phyloP scores from a whole-genome alignment of 2,113 vertebrate species.

The Pedetes capensis region DNA sequence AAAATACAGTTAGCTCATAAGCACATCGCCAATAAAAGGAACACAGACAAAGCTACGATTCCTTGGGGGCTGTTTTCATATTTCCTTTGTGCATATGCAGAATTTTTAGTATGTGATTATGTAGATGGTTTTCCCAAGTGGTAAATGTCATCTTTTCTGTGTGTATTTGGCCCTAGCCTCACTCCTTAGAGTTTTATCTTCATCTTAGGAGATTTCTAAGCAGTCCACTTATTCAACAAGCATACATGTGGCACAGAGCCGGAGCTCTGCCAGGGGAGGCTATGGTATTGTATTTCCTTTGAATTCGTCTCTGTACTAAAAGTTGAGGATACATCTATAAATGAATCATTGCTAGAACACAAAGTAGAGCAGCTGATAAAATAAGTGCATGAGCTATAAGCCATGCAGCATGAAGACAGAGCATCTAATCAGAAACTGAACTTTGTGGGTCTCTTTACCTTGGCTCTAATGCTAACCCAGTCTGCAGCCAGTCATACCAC shows the following conservation, averaged over 20 bases:
- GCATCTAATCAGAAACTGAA: slow-evolving; percentile 1
- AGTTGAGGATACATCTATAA: not conserved
- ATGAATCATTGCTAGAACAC: not conserved
- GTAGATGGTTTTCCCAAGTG: not conserved
- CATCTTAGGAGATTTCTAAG: not conserved
- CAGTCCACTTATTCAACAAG: not conserved
- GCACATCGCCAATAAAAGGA: not conserved
- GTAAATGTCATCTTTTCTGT: not conserved
- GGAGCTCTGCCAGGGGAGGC: too few species aligned
- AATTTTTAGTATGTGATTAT: not conserved
- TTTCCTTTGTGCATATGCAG: not conserved
- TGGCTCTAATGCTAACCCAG: not conserved
- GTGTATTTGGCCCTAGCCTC: not conserved
- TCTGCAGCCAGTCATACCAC: too few species aligned
- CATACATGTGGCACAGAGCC: too few species aligned
- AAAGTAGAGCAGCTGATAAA: not conserved
- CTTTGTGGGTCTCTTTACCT: not conserved
- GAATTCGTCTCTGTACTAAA: not conserved
- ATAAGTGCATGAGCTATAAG: not conserved
- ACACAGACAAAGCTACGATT: not conserved
- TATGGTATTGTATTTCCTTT: too few species aligned
- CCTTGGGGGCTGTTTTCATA: not conserved
- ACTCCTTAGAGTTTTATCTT: not conserved
- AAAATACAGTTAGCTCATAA: not conserved
- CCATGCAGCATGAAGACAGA: not conserved